Evolutionary conservation across 1,140 invertebrate species (phyloP), one percentile per base, ranked within the genome.

Genomic region (Schmidtea mediterranea): DNA sequence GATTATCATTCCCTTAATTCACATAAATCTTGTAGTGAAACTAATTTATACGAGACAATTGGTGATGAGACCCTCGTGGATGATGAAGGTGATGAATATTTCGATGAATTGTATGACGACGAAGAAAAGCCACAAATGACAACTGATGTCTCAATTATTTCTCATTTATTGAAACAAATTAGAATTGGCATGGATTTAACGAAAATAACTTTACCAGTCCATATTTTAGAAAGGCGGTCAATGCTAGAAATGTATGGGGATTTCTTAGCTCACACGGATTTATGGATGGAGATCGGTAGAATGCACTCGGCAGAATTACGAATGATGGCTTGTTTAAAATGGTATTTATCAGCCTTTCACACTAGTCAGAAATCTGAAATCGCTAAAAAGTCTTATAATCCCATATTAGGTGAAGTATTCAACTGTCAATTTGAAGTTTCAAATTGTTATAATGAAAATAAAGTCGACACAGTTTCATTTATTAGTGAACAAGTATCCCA

Each of bases 281-380:
- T 52, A 21, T 53, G 3, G 3, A 40, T n/a, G 48, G 21, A 48
- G 41, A 80, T 82, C 64, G 72, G 76, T 12, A 78, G 82, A 60
- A 69, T 75, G 59, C 65, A 74, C 48, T 76, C 75, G 40, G 78
- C 82, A 8, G 70, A 71, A 51, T 80, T 84, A 49, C 71, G 82
- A 46, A 86, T 90, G 75, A 73, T 87, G 2, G 79, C 82, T 65
- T 77, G 82, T 24, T 73, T 82, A 0, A 52, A 41, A 47, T 49
- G 50, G 50, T 53, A 53, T 49, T 48, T 53, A 24, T 46, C 41
- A 19, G 39, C 50, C 39, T 53, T 53, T 46, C 82, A 90, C 67
- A 82, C 82, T 22, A 82, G 82, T 1, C 73, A 82, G 48, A 84
- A 83, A 16, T 26, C 45, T 5, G 45, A 24, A 18, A 62, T 70